Conservation (phyloP, 1,140 invertebrate species). For the Bombus sibiricus region DNA sequence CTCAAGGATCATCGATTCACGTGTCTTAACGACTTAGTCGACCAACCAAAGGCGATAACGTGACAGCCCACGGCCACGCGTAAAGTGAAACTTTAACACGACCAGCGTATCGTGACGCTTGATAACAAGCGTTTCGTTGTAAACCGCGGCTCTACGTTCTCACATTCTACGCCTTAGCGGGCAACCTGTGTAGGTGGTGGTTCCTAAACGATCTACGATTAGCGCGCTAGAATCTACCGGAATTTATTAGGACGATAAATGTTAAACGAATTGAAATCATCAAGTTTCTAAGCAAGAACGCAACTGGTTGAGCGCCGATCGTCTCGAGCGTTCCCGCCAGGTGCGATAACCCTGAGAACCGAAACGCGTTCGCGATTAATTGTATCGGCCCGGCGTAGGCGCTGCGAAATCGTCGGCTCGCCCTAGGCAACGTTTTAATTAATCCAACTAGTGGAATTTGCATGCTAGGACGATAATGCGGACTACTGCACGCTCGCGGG, state of each 20-base stretch:
- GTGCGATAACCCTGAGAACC: background rate
- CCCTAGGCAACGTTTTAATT: slow-evolving; percentile 52
- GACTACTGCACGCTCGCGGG: slow-evolving; percentile 30
- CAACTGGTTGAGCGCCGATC: background rate
- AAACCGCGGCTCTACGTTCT: background rate
- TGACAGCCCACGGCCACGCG: background rate
- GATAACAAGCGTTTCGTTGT: background rate
- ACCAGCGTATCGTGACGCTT: background rate
- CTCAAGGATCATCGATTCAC: background rate
- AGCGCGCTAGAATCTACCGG: background rate
- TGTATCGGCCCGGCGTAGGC: background rate
- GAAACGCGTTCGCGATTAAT: background rate
- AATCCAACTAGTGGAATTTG: slow-evolving; percentile 62
- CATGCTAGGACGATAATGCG: slow-evolving; percentile 63
- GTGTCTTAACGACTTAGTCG: background rate
- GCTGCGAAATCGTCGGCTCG: background rate
- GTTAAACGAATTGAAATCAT: background rate
- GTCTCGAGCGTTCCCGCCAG: background rate
- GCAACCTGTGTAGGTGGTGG: background rate
- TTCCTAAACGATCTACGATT: background rate
- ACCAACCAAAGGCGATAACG: background rate
- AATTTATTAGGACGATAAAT: background rate
- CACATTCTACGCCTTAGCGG: background rate
- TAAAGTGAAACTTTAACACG: slow-evolving; percentile 6
- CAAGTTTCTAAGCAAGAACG: too few relatives aligned